These are phyloP conservation scores for Calycopis cecrops DNA, from an alignment of 1,140 invertebrate species.

Conservation along the genomic window DNA sequence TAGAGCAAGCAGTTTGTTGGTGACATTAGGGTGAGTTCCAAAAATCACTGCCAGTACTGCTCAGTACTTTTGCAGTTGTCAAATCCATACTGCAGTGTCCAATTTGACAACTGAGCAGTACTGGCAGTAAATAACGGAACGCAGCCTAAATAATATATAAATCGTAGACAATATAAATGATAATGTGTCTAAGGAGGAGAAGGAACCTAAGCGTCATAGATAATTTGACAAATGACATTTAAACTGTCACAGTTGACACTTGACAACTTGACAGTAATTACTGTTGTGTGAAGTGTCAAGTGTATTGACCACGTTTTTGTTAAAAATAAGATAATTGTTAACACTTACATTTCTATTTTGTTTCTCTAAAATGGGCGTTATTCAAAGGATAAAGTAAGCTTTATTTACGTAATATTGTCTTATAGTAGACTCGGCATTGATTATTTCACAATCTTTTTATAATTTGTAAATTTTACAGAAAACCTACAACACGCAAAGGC, in stretches of 20 bases:
- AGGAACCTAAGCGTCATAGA: no score
- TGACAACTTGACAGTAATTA: neutral
- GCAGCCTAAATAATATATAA: no score
- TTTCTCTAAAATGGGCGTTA: conserved; percentile 48
- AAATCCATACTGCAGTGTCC: no score
- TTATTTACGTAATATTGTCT: neutral
- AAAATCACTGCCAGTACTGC: no score
- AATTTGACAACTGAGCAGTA: no score
- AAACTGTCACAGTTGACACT: neutral
- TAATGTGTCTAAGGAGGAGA: no score
- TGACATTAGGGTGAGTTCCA: no score
- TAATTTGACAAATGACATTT: neutral
- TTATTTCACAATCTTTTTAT: conserved; percentile 7
- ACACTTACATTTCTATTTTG: neutral
- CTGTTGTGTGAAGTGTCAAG: neutral
- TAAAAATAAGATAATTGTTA: neutral
- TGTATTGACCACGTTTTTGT: conserved; percentile 1
- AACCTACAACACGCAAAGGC: conserved; percentile 91
- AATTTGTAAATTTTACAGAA: conserved; percentile 75
- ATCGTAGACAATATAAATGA: no score
- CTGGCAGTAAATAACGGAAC: no score
- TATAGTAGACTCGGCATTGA: neutral
- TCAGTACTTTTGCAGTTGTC: no score
- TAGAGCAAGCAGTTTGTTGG: no score
- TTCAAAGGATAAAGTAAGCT: conserved; percentile 68